A percentile compares a stretch with the other conserved stretches of the same genome.
phyloP scores from a whole-genome alignment of 2,113 vertebrate genomes.

The Melanocharis versteri region DNA sequence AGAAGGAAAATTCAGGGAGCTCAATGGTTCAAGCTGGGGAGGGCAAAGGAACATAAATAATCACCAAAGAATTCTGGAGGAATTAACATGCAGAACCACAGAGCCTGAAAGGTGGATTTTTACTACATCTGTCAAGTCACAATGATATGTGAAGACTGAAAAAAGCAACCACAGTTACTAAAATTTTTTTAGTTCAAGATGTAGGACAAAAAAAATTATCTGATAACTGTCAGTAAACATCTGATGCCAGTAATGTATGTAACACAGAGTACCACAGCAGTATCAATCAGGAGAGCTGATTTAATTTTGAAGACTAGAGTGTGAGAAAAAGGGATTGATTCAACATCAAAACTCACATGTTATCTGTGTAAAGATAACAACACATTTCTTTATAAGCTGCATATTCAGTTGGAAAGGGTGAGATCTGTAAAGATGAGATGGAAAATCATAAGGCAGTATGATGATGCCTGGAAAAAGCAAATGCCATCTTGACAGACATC shows the following conservation, averaged over 20 bases:
- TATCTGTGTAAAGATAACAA: background rate
- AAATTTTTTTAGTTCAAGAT: background rate
- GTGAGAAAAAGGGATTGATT: background rate
- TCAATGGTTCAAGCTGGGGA: background rate
- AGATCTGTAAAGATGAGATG: background rate
- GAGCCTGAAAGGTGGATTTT: background rate
- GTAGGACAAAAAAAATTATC: background rate
- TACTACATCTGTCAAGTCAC: background rate
- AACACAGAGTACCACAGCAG: background rate
- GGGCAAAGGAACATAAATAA: conserved; percentile 40
- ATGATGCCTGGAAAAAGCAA: background rate
- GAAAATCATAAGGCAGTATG: background rate
- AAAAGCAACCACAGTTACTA: background rate
- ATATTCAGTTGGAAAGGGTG: background rate
- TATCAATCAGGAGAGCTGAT: background rate
- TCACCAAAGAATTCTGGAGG: background rate
- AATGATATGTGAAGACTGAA: background rate
- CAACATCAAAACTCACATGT: background rate
- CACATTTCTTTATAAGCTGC: background rate
- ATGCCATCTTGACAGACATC: background rate
- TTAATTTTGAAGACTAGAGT: background rate
- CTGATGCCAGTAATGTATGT: background rate
- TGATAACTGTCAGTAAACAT: background rate
- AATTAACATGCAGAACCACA: background rate
- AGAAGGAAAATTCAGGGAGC: conserved; percentile 34